Evolutionary conservation across 1,140 invertebrate genomes (phyloP).

Genomic region (Mercenaria mercenaria): DNA sequence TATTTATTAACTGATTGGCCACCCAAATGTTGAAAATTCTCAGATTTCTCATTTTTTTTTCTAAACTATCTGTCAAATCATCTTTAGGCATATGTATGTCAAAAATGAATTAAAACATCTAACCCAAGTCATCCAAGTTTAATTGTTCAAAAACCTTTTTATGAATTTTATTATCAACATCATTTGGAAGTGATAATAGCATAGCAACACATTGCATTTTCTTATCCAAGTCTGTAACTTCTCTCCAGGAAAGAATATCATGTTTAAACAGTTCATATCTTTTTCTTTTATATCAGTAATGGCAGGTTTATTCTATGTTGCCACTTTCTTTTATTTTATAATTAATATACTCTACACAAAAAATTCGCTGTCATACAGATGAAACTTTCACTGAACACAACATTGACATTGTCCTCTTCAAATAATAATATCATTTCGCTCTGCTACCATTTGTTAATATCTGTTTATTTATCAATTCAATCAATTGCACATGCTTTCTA

Average conservation of each 20-base stretch:
- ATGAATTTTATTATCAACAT: neutral
- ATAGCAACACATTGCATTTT: slow-evolving; percentile 66
- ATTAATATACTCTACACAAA: neutral
- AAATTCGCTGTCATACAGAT: too few species aligned
- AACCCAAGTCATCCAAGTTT: slow-evolving; percentile 42
- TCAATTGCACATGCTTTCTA: too few species aligned
- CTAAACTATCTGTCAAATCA: slow-evolving; percentile 55
- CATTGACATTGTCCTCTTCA: too few species aligned
- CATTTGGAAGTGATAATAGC: slow-evolving; percentile 49
- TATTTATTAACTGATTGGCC: slow-evolving; percentile 24
- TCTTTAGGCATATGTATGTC: slow-evolving; percentile 67
- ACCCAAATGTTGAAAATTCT: slow-evolving; percentile 32
- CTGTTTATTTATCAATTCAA: too few species aligned
- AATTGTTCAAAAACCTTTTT: slow-evolving; percentile 7
- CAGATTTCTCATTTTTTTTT: slow-evolving; percentile 68
- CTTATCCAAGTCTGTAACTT: slow-evolving; percentile 63
- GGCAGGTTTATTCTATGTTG: slow-evolving; percentile 63
- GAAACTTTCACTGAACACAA: too few species aligned
- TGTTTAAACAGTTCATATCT: slow-evolving; percentile 68
- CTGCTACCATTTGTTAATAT: too few species aligned
- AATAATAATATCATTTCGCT: too few species aligned
- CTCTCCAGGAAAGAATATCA: slow-evolving; percentile 57
- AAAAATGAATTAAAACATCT: slow-evolving; percentile 55
- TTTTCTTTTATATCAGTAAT: neutral
- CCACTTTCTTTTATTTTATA: slow-evolving; percentile 18